These are phyloP conservation scores for Sminthopsis crassicaudata DNA, from an alignment of 2,113 vertebrate genomes.

Conservation along the genomic window DNA sequence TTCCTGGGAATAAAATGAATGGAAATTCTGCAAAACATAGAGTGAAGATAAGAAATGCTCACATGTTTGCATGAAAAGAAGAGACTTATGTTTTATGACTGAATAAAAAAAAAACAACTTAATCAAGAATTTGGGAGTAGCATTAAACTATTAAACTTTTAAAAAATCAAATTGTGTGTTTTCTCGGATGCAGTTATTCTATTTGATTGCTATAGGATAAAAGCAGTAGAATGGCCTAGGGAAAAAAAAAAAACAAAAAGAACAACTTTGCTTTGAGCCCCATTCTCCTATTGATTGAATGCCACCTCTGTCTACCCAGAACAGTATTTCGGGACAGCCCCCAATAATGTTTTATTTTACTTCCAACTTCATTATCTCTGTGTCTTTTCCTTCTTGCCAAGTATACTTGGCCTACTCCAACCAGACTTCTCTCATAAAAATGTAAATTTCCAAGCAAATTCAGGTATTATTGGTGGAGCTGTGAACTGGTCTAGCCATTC, in stretches of 20 bases:
- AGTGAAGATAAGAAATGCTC: background rate
- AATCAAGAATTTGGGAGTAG: background rate
- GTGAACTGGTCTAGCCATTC: background rate
- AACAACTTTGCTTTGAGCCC: constrained; percentile 1
- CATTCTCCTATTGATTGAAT: constrained; percentile 9
- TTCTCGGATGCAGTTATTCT: background rate
- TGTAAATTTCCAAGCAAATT: background rate
- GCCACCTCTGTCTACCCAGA: background rate
- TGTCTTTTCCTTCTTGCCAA: background rate
- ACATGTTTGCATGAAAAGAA: constrained; percentile 24
- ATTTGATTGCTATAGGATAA: constrained; percentile 4
- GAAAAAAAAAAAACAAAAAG: background rate
- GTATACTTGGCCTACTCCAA: background rate
- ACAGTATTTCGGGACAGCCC: background rate
- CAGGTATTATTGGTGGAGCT: background rate
- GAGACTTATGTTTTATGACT: constrained; percentile 37
- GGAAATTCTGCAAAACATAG: constrained; percentile 25
- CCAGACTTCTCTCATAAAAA: background rate
- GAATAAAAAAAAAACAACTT: constrained; percentile 20
- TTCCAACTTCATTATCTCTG: background rate
- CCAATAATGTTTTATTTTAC: background rate
- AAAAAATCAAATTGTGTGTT: background rate
- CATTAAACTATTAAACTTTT: background rate
- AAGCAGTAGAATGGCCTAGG: constrained; percentile 16
- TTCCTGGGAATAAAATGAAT: background rate